phyloP scores from a whole-genome alignment of 2,797 vertebrate genomes.

The Lacerta agilis region DNA sequence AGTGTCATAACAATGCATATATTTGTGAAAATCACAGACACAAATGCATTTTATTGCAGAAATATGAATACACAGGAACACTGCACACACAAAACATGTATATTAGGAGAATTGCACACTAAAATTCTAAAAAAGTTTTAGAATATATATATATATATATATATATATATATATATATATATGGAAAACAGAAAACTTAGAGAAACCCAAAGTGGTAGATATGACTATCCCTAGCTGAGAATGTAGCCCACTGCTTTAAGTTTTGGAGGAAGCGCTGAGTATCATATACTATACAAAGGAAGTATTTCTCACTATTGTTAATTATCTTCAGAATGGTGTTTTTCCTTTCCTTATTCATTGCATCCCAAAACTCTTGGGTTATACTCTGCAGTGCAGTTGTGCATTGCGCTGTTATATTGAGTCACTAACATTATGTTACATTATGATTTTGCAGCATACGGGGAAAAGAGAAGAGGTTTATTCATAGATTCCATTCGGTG shows the following conservation, averaged over 20 bases:
- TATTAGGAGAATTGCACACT: no score
- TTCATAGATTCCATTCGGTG: neutral
- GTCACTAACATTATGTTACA: neutral
- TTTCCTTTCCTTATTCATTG: neutral
- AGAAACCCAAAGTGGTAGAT: no score
- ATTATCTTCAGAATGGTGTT: neutral
- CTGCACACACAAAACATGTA: no score
- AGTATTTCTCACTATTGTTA: neutral
- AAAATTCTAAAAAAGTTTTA: no score
- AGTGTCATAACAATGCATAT: no score
- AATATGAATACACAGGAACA: no score
- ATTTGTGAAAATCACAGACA: no score
- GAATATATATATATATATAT: no score
- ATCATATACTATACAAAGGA: neutral
- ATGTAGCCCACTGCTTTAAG: neutral
- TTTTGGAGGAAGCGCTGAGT: no score
- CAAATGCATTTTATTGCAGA: no score
- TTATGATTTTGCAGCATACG: constrained; percentile 7
- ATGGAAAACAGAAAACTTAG: no score
- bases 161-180: no score
- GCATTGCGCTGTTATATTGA: neutral
- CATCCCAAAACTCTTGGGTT: neutral
- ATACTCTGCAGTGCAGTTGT: neutral
- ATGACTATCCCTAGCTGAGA: neutral
- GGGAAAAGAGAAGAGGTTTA: neutral